Evolutionary conservation across 2,888 invertebrate genomes (phyloP), one percentile per base, ranked within the genome.

Genomic region (Caradrina kadenii): DNA sequence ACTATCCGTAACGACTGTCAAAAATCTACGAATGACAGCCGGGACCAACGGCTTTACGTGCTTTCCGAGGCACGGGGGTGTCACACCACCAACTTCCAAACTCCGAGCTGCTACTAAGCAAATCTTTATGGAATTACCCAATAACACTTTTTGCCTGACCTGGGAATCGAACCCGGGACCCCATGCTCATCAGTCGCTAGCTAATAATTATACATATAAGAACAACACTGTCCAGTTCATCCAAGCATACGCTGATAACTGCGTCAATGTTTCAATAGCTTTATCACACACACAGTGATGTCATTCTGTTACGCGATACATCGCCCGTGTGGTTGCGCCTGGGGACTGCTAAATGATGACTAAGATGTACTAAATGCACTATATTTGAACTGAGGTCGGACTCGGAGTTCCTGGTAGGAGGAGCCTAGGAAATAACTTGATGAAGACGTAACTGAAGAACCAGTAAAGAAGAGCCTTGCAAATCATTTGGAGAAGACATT

Each of bases 341-440:
- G 64, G 54, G 54, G 62, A 76, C 55, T 65, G 77, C 59, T 81
- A 71, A 77, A 71, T 60, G 81, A 77, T 77, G 77, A 81, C 81
- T 77, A 77, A 81, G 35, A n/a, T 39, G 22, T n/a, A 48, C 35
- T 39, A 61, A 58, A 58, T 56, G 48, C 52, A 13, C 53, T 45
- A 53, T 42, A 26, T 45, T 63, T 19, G 22, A 53, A 59, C 26
- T 39, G 17, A 17, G 52, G 19, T 63, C 50, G 22, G 42, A 31
- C n/a, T 63, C 50, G 22, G 42, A 31, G 19, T 49, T 52, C 55
- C 13, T 45, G 49, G 22, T 55, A 21, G 7, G 26, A 26, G 26
- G 26, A 2, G 26, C 26, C 26, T 3, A 2, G 26, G 50, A 22
- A 35, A 50, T 19, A 8, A 59, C 5, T 49, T 49, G 31, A 6